phyloP scores from a whole-genome alignment of 2,888 invertebrate species.

The Shargacucullia verbasci region DNA sequence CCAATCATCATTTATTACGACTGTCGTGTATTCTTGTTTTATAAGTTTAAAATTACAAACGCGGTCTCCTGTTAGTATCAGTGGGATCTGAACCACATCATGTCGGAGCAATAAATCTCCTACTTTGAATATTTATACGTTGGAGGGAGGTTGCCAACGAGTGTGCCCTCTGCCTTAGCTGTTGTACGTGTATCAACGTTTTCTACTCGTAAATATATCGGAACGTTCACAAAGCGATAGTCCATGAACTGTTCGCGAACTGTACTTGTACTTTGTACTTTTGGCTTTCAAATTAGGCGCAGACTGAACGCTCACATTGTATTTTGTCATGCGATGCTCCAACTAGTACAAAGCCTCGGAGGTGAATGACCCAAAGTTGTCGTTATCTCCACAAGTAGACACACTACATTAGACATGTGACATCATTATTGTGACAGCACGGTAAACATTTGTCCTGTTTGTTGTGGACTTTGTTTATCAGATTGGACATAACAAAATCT shows the following conservation, averaged over 20 bases:
- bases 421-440: conserved; percentile 80
- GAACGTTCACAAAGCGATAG: conserved; percentile 62
- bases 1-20: conserved; percentile 56
- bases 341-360: conserved; percentile 69
- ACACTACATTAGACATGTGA: conserved; percentile 81
- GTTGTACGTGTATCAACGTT: conserved; percentile 64
- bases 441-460: conserved; percentile 68
- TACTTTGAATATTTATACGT: conserved; percentile 62
- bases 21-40: conserved; percentile 48
- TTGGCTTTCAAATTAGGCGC: conserved; percentile 77
- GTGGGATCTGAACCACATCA: conserved; percentile 60
- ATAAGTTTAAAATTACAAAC: conserved; percentile 51
- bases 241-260: conserved; percentile 67
- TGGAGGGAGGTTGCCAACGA: conserved; percentile 64
- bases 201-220: conserved; percentile 71
- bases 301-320: conserved; percentile 72
- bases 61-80: conserved; percentile 42
- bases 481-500: conserved; percentile 53
- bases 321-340: conserved; percentile 76
- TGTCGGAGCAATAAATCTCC: conserved; percentile 64
- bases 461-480: conserved; percentile 64
- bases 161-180: conserved; percentile 62
- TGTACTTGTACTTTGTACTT: conserved; percentile 68
- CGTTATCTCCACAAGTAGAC: conserved; percentile 81
- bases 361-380: conserved; percentile 78